Base-by-base conservation (phyloP, 2,888 invertebrate genomes). In the Leptinotarsa tumamoca region DNA sequence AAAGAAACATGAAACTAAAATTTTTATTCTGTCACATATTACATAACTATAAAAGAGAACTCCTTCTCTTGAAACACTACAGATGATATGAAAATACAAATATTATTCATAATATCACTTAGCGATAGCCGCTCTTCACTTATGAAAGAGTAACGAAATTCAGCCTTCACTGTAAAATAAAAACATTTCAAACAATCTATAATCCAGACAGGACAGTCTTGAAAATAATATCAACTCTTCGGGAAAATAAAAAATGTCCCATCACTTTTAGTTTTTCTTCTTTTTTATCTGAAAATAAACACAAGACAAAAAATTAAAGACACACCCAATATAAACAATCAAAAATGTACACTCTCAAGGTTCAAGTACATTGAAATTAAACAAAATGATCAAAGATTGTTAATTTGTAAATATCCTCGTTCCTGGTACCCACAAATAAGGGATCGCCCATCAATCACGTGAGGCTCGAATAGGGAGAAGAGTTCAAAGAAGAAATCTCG, bases 231-330 rank as follows among this genome's bases (percentile, higher is more conserved):
- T 68, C 58, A 73, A 74, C 67, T 73, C 50, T 56, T 43, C 56
- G 43, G 73, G 75, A 68, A 73, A 71, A 77, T 18, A 71, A 79
- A 72, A 71, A 63, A 73, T 58, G 67, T 54, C 71, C 49, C 52
- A 49, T 56, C 63, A 76, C 43, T 73, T 67, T 74, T 81, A 79
- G 73, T 74, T 75, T 72, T 80, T 81, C 80, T 81, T 81, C 80
- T 79, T 81, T 79, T 81, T 80, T 68, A 74, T 79, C 81, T 81
- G 80, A 56, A 78, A 80, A 66, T 49, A 70, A 74, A 43, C 61
- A 70, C 14, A 51, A 77, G 72, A 76, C 70, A 71, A 61, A 75
- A 79, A 77, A 68, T 49, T 76, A 61, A 71, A 54, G 72, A 72
- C 68, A 66, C 33, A 66, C 69, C 54, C 71, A 68, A 51, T 23